Conservation (phyloP, 1,140 invertebrate species). For the Macrotrachela quadricornifera region DNA sequence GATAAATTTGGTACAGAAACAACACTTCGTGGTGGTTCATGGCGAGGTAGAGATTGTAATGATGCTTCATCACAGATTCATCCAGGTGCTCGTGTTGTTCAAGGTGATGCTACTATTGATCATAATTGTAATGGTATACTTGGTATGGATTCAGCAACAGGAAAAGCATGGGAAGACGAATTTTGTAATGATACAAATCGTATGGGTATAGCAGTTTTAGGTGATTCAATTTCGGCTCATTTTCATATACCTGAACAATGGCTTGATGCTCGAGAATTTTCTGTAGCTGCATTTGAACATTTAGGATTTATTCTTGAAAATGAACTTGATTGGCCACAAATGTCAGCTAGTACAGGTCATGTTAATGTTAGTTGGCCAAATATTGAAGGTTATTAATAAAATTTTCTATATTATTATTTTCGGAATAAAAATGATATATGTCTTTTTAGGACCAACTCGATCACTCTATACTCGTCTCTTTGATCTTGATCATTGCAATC, state of each 20-base stretch:
- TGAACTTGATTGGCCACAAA: conserved; percentile 36
- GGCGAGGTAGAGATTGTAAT: conserved; percentile 34
- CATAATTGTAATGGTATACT: conserved; percentile 36
- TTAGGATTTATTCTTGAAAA: conserved; percentile 28
- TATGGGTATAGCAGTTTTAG: conserved; percentile 30
- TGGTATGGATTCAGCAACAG: conserved; percentile 18
- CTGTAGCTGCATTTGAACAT: conserved; percentile 22
- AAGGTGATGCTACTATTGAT: conserved; percentile 22
- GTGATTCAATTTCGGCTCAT: conserved; percentile 36
- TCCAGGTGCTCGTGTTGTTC: conserved; percentile 25
- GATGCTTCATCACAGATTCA: conserved; percentile 23
- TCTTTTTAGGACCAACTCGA: conserved; percentile 18
- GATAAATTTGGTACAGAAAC: too few relatives aligned
- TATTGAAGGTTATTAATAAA: conserved; percentile 14
- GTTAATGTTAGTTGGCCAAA: conserved; percentile 15
- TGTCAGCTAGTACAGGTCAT: conserved; percentile 32
- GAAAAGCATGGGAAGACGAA: conserved; percentile 26
- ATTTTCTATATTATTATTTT: background rate
- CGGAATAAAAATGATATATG: conserved; percentile 15
- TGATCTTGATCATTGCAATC: conserved; percentile 32
- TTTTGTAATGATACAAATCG: conserved; percentile 24
- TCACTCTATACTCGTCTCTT: conserved; percentile 22
- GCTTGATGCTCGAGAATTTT: conserved; percentile 17
- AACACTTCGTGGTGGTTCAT: conserved; percentile 29
- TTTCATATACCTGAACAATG: conserved; percentile 34